A percentile compares a stretch with the other conserved stretches of the same genome.
Evolutionary conservation across 2,888 invertebrate species (phyloP).

Genomic region (Ophion obscuratus): DNA sequence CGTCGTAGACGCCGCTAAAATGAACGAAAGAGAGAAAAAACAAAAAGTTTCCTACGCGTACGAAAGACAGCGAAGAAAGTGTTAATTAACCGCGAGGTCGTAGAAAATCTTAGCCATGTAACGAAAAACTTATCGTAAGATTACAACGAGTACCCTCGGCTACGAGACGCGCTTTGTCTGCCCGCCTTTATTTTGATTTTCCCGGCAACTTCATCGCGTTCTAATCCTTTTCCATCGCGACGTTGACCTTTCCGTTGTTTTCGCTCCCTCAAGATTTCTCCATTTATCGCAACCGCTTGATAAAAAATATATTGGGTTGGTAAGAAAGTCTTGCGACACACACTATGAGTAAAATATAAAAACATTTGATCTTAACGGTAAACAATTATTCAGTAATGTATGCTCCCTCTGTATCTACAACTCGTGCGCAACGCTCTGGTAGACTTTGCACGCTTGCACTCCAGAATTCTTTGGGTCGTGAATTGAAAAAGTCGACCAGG

Average conservation of each 20-base stretch:
- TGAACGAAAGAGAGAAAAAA: neutral
- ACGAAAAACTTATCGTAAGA: conserved; percentile 70
- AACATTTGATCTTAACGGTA: too few relatives aligned
- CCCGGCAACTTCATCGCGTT: conserved; percentile 11
- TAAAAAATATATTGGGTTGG: too few relatives aligned
- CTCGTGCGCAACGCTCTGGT: too few relatives aligned
- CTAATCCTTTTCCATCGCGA: neutral
- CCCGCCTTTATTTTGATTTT: conserved; percentile 27
- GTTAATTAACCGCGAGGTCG: conserved; percentile 74
- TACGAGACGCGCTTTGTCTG: neutral
- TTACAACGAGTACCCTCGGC: conserved; percentile 64
- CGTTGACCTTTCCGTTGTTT: conserved; percentile 36
- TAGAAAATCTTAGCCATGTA: conserved; percentile 78
- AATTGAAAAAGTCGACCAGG: too few relatives aligned
- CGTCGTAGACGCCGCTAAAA: neutral
- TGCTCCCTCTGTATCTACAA: too few relatives aligned
- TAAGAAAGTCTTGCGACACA: too few relatives aligned
- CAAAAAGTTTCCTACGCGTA: conserved; percentile 51
- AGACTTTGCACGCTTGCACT: too few relatives aligned
- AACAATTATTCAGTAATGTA: too few relatives aligned
- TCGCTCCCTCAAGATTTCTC: neutral
- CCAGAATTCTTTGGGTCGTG: too few relatives aligned
- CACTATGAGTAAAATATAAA: too few relatives aligned
- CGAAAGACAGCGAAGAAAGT: conserved; percentile 73
- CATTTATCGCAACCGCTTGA: neutral